Evolutionary conservation across 2,888 invertebrate species (phyloP), one percentile per base, ranked within the genome.

Genomic region (Sthenelais limicola): DNA sequence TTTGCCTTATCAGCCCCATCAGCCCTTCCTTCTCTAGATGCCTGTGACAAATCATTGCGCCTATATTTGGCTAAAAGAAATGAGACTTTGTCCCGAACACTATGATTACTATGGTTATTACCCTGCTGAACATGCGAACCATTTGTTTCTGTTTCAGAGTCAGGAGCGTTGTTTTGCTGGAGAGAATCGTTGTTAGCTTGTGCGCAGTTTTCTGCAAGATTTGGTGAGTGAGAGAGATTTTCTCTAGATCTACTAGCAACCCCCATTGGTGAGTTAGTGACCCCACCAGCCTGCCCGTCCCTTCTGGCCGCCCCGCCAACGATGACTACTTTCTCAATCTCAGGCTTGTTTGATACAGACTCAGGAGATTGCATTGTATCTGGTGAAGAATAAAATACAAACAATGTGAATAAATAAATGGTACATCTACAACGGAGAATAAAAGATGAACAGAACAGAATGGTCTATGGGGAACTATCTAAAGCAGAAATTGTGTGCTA

Each of bases 31-130:
- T 43, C 28, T 28, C 28, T 26, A 52, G 26, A 5, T 28, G 52
- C 2, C 15, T 30, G 52, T 28, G n/a, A 15, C 52, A n/a, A 26
- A 54, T 12, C 62, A 48, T 30, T 47, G 32, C 69, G 68, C 12
- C 68, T 71, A 38, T 74, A 71, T 49, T 73, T 73, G 21, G 73
- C 72, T 15, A 73, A 33, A 12, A 71, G 62, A 15, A 73, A 71
- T 18, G 69, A 67, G 30, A 74, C 62, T 62, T 38, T 62, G 24
- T 38, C 62, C 9, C 62, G 35, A 15, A 62, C 43, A n/a, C 12
- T 56, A 43, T 43, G 43, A 43, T 43, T 43, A 43, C 43, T 18
- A 9, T 43, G n/a, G n/a, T n/a, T n/a, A n/a, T n/a, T n/a, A n/a
- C n/a, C n/a, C n/a, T n/a, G n/a, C n/a, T n/a, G n/a, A n/a, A n/a